Evolutionary conservation across 1,140 invertebrate species (phyloP).

Genomic region (Plectrocnemia conspersa): DNA sequence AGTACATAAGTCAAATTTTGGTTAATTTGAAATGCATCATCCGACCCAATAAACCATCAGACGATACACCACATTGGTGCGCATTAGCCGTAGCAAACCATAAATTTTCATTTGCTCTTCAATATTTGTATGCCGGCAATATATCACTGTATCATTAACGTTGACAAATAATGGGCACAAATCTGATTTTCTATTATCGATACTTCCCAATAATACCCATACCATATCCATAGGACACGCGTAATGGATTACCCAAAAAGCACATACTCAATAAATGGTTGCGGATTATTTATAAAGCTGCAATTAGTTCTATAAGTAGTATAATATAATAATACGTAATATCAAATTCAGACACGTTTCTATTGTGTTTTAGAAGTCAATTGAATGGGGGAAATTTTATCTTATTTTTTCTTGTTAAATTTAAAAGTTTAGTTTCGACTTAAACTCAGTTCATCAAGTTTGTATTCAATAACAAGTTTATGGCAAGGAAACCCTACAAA

Average conservation of each 20-base stretch:
- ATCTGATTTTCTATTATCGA: conserved; percentile 16
- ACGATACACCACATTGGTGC: too few relatives aligned
- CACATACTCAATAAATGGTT: conserved; percentile 5
- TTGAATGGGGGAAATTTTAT: neutral
- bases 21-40: neutral
- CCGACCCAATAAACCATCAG: neutral
- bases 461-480: too few relatives aligned
- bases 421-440: too few relatives aligned
- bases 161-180: conserved; percentile 13
- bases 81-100: too few relatives aligned
- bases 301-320: conserved; percentile 13
- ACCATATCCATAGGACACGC: conserved; percentile 14
- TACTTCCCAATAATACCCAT: conserved; percentile 10
- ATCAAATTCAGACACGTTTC: neutral
- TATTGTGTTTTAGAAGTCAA: neutral
- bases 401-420: conserved; percentile 2
- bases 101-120: too few relatives aligned
- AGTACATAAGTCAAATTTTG: conserved; percentile 5
- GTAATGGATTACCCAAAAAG: conserved; percentile 17
- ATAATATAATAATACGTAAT: conserved; percentile 2
- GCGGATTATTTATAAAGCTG: conserved; percentile 10
- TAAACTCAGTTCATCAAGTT: too few relatives aligned
- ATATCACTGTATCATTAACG: conserved; percentile 3
- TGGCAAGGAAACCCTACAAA: too few relatives aligned
- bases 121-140: conserved; percentile 5